Percentiles rank a stretch among this genome's conserved stretches.
phyloP scores from a whole-genome alignment of 2,113 vertebrate species.

The Nyctibius bracteatus region DNA sequence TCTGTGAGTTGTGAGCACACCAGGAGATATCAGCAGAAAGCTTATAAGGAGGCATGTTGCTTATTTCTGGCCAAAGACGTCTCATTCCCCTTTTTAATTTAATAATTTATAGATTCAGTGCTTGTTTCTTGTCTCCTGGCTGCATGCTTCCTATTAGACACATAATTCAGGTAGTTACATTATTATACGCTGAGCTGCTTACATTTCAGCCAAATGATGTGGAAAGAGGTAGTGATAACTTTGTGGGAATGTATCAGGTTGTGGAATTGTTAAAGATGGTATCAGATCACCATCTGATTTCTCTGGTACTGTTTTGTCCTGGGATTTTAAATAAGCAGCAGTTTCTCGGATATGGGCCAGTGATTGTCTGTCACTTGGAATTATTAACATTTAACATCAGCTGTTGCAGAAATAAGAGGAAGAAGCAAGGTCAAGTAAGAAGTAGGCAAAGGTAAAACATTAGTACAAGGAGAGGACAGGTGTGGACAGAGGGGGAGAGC shows the following conservation, averaged over 20 bases:
- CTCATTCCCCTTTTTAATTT: not conserved
- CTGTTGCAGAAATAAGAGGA: not conserved
- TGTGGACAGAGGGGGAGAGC: not conserved
- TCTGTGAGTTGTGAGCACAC: not conserved
- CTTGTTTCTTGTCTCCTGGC: not conserved
- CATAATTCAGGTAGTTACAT: conserved; percentile 33
- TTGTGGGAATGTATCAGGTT: not conserved
- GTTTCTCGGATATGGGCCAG: not conserved
- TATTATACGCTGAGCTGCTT: not conserved
- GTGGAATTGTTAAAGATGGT: not conserved
- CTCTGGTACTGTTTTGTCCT: not conserved
- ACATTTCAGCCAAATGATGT: not conserved
- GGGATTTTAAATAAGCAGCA: not conserved
- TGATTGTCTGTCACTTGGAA: not conserved
- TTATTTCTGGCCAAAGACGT: not conserved
- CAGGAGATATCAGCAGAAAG: conserved; percentile 2
- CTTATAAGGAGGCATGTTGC: not conserved
- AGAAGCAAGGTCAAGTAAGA: not conserved
- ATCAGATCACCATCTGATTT: not conserved
- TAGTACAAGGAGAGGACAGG: not conserved
- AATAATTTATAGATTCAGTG: conserved; percentile 38
- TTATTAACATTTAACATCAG: not conserved
- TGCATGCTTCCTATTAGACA: conserved; percentile 36
- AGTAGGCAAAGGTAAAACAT: not conserved
- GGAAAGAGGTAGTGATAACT: not conserved